Evolutionary conservation across 2,888 invertebrate species (phyloP), one percentile per base, ranked within the genome.

Genomic region (Eupithecia inturbata): DNA sequence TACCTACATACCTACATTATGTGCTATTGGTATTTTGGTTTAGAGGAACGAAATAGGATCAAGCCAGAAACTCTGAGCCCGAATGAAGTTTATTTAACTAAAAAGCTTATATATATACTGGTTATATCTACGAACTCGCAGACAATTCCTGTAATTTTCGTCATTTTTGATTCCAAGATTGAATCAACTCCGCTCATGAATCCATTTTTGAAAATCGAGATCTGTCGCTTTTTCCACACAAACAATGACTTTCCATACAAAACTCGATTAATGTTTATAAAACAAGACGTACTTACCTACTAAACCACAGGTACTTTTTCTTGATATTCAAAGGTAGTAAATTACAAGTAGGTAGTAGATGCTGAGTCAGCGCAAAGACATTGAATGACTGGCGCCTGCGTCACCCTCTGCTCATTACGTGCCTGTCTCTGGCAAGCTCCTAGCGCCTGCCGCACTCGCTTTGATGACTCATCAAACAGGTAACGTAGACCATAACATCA

Each of bases 371-470:
- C 82, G 73, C 71, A 75, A 77, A 82, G 83, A 82, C 84, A 66
- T 77, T 78, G 81, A 85, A 84, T 85, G 87, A 85, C 85, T 85
- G 83, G 77, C 79, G 80, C 83, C 87, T 83, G 84, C 86, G 89
- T 89, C 88, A 89, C 85, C 86, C 84, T 86, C 79, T 79, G 83
- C 84, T 88, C 87, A 89, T 89, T 89, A 88, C 85, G 85, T 83
- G 84, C 84, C 86, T 86, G 84, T 86, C 87, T 78, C 77, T 76
- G 77, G 78, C 84, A 84, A 80, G 82, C 83, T 80, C 63, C 60
- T 81, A 72, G 76, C 79, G 79, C 73, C 71, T 75, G 33, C 67
- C 70, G 62, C 71, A 66, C 76, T 72, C 67, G 33, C 57, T 78
- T 73, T 74, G 75, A 75, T 69, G 71, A 74, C 28, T 76, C 76